phyloP scores from a whole-genome alignment of 1,140 invertebrate genomes.

The Mya arenaria region DNA sequence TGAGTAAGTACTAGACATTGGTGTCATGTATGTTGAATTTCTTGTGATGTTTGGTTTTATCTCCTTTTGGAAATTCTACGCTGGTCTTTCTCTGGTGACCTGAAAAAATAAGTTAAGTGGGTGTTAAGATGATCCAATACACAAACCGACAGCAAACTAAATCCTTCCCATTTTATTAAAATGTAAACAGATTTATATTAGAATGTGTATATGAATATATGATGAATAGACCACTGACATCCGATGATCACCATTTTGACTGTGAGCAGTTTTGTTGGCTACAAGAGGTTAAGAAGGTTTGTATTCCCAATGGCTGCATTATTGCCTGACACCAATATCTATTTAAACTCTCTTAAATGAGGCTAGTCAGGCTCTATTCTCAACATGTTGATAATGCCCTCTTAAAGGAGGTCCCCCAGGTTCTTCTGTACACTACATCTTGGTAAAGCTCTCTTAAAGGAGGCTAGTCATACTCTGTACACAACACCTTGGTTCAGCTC shows the following conservation, averaged over 20 bases:
- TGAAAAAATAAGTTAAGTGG: constrained; percentile 55
- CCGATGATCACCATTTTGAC: not conserved
- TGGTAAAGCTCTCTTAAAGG: too few relatives aligned
- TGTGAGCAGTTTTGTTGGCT: not conserved
- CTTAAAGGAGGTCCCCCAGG: too few relatives aligned
- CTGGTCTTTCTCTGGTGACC: constrained; percentile 77
- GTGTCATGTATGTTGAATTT: constrained; percentile 68
- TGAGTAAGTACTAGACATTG: too few relatives aligned
- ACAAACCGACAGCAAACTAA: not conserved
- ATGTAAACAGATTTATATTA: not conserved
- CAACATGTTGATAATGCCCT: too few relatives aligned
- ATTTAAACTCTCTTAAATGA: too few relatives aligned
- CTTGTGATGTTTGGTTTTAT: constrained; percentile 74
- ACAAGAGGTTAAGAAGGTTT: too few relatives aligned
- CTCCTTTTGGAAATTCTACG: constrained; percentile 73
- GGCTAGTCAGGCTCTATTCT: too few relatives aligned
- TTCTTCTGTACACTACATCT: too few relatives aligned
- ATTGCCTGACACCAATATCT: too few relatives aligned
- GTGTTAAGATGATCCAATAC: not conserved
- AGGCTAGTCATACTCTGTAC: too few relatives aligned
- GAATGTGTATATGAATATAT: not conserved
- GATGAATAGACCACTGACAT: not conserved
- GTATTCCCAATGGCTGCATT: too few relatives aligned
- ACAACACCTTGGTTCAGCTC: too few relatives aligned
- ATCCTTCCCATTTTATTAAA: not conserved